phyloP scores from a whole-genome alignment of 2,797 vertebrate genomes.

The Carapus acus region DNA sequence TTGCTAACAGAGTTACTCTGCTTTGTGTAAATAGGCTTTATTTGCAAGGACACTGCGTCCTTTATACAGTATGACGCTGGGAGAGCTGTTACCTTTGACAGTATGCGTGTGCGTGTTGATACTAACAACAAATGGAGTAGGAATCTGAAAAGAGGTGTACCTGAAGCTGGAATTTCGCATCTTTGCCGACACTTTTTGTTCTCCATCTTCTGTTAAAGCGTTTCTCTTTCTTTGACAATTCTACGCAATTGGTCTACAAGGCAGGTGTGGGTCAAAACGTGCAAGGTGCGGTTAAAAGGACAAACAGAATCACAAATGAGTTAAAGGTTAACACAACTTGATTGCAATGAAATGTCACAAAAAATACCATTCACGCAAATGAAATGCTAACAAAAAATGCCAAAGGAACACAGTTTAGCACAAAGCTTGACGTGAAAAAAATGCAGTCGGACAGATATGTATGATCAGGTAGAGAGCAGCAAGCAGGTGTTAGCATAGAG shows the following conservation, averaged over 20 bases:
- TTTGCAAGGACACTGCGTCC: conserved; percentile 1
- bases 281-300: conserved; percentile 66
- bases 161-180: conserved; percentile 99
- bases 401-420: conserved; percentile 15
- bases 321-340: conserved; percentile 32
- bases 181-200: conserved; percentile 99
- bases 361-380: conserved; percentile 16
- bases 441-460: conserved; percentile 13
- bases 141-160: conserved; percentile 71
- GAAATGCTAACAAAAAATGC: conserved; percentile 39
- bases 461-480: conserved; percentile 22
- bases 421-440: conserved; percentile 8
- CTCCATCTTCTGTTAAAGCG: conserved; percentile 98
- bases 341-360: conserved; percentile 51
- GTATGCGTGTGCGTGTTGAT: conserved; percentile 22
- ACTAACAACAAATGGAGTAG: conserved; percentile 9
- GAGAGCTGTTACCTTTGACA: no score
- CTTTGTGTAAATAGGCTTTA: conserved; percentile 7
- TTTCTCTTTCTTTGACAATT: conserved; percentile 99
- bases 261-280: conserved; percentile 77
- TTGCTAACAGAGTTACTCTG: neutral
- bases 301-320: conserved; percentile 50
- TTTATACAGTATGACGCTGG: neutral
- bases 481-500: conserved; percentile 7
- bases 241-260: conserved; percentile 97